These are phyloP conservation scores for Tachypleus tridentatus DNA, from an alignment of 1,140 invertebrate species.

Conservation along the genomic window DNA sequence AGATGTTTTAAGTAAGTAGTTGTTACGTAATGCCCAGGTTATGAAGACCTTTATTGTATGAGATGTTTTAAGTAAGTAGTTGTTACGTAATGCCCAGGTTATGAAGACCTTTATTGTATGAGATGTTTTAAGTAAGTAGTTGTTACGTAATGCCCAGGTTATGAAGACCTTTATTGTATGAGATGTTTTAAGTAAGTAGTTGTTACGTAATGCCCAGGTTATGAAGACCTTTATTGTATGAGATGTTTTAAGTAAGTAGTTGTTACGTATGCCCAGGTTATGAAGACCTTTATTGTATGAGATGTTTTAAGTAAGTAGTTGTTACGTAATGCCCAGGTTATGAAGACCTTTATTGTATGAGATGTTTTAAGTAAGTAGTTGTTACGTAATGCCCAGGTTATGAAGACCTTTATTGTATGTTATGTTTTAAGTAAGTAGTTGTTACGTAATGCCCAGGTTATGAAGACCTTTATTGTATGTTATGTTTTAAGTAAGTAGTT, in stretches of 20 bases:
- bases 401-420: conserved; percentile 53
- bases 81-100: not conserved
- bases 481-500: too few relatives aligned
- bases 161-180: not conserved
- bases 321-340: conserved; percentile 34
- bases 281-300: conserved; percentile 53
- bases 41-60: not conserved
- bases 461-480: not conserved
- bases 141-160: not conserved
- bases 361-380: conserved; percentile 42
- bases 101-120: not conserved
- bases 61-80: not conserved
- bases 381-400: conserved; percentile 34
- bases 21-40: not conserved
- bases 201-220: not conserved
- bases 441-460: not conserved
- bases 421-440: conserved; percentile 42
- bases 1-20: conserved; percentile 42
- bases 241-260: not conserved
- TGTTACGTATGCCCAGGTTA: conserved; percentile 34
- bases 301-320: conserved; percentile 42
- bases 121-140: not conserved
- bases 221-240: not conserved
- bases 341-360: conserved; percentile 53
- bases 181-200: not conserved